A percentile compares a stretch with the other conserved stretches of the same genome.
Conservation (phyloP, 1,140 invertebrate genomes). For the Phymorhynchus buccinoides region DNA sequence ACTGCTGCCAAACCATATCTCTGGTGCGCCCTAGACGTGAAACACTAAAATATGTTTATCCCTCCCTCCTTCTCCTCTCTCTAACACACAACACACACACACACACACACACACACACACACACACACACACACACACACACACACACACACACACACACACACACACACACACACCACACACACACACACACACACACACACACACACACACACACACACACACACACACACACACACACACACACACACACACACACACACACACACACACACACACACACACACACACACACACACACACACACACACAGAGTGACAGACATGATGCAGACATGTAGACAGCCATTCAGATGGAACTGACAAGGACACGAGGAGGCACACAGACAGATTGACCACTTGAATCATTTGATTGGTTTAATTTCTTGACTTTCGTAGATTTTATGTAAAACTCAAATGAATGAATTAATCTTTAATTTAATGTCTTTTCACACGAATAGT, state of each 20-base stretch:
- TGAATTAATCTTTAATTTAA: too few species aligned
- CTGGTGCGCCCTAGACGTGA: too few species aligned
- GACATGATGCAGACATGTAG: not conserved
- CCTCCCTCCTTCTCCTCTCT: too few species aligned
- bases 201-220: slow-evolving; percentile 10
- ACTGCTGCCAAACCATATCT: not conserved
- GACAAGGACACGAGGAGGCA: not conserved
- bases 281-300: slow-evolving; percentile 10
- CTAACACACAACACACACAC: not conserved
- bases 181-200: slow-evolving; percentile 7
- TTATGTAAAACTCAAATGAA: too few species aligned
- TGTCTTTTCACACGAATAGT: too few species aligned
- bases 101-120: slow-evolving; percentile 1
- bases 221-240: slow-evolving; percentile 5
- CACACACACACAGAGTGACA: not conserved
- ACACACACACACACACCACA: not conserved
- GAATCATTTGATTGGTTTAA: too few species aligned
- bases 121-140: too few species aligned
- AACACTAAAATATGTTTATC: not conserved
- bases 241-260: not conserved
- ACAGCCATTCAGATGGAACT: not conserved
- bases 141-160: too few species aligned
- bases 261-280: slow-evolving; percentile 5
- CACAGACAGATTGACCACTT: too few species aligned
- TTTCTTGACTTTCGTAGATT: too few species aligned